A percentile compares a stretch with the other conserved stretches of the same genome.
These are phyloP conservation scores for Bubo scandiacus DNA, from an alignment of 2,113 vertebrate genomes.

Conservation along the genomic window DNA sequence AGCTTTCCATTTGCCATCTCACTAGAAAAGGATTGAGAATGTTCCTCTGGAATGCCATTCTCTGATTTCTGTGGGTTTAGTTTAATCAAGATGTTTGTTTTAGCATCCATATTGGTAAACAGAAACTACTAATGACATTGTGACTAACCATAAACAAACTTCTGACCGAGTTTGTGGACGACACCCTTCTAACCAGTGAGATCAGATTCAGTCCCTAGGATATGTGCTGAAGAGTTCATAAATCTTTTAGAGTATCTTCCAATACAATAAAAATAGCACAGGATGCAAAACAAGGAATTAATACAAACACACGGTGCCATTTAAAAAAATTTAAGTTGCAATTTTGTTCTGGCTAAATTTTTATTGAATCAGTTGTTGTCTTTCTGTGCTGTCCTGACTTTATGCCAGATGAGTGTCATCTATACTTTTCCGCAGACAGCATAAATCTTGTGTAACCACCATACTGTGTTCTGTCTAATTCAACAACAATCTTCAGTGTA, in stretches of 20 bases:
- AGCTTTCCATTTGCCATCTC: not conserved
- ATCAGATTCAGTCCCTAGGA: not conserved
- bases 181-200: not conserved
- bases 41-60: not conserved
- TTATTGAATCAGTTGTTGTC: constrained; percentile 19
- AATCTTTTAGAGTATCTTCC: not conserved
- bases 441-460: constrained; percentile 6
- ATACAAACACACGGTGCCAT: not conserved
- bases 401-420: constrained; percentile 13
- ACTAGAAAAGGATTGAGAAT: not conserved
- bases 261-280: not conserved
- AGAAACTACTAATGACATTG: not conserved
- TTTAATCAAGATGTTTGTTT: not conserved
- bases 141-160: not conserved
- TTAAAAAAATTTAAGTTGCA: not conserved
- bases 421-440: not conserved
- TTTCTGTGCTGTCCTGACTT: constrained; percentile 10
- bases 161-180: not conserved
- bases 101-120: not conserved
- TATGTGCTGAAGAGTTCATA: not conserved
- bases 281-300: not conserved
- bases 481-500: not conserved
- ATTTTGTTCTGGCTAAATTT: constrained; percentile 15
- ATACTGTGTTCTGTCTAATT: not conserved
- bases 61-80: not conserved